Base-by-base conservation (phyloP, 2,888 invertebrate species). In the Microctonus brassicae region DNA sequence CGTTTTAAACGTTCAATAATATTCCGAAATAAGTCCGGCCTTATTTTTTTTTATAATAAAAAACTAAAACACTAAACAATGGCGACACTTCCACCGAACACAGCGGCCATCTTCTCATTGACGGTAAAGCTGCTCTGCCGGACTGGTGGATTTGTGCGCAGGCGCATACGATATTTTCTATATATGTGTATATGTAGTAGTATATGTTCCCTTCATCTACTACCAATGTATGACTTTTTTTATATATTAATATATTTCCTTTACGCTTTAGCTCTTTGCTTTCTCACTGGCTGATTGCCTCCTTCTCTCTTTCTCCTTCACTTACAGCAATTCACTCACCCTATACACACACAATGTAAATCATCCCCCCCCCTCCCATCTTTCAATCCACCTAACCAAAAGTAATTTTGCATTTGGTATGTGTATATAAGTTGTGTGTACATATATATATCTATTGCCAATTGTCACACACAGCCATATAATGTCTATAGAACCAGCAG, bases 71-170 rank as follows among this genome's bases (percentile, higher is more conserved):
- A 85, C 92, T 93, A 93, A 93, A 94, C 93, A 94, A 94, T 94
- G 93, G 92, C 93, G 91, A 92, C 92, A 92, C 91, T 91, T 91
- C 91, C 92, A 92, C 92, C 91, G 91, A 90, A 90, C 91, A 91
- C 90, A 92, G 91, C 93, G 92, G 94, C 94, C 94, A 94, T 94
- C 93, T 94, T 94, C 92, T 92, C 88, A 91, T 91, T 91, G 91
- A 90, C 86, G 85, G 87, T 82, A 81, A 80, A 80, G 79, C 79
- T 78, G 82, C 81, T 79, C 47, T 10, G 63, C 66, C 47, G 55
- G 55, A 66, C 62, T 67, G 53, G 66, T 55, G 61, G 71, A 84
- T 79, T 79, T 76, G 76, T 80, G 73, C 72, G 75, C 77, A 70
- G 74, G 77, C 75, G 75, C 76, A 47, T 47, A 70, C 64, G 80